Conservation (phyloP, 2,113 vertebrate genomes). For the Telmatochromis sp. region DNA sequence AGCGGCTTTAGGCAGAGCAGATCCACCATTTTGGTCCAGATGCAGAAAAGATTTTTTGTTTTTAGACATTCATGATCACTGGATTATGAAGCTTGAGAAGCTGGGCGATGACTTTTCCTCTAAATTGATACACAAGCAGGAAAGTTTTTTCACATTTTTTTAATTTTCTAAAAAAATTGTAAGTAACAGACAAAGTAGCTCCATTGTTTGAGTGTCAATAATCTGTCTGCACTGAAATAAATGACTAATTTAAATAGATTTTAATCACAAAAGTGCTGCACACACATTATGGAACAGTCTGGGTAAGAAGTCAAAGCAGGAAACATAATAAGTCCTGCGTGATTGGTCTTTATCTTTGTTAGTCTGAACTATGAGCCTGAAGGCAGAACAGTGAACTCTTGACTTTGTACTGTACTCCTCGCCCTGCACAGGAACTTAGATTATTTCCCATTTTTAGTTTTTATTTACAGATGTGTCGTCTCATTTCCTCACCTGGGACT, state of each 20-base stretch:
- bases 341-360: background rate
- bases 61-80: background rate
- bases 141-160: rapidly evolving
- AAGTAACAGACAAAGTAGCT: background rate
- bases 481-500: background rate
- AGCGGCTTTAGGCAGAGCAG: background rate
- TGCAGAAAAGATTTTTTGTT: background rate
- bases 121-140: background rate
- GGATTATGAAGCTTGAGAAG: background rate
- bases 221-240: background rate
- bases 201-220: background rate
- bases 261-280: background rate
- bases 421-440: background rate
- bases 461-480: background rate
- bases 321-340: background rate
- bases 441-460: background rate
- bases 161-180: rapidly evolving
- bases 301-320: background rate
- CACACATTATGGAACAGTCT: background rate
- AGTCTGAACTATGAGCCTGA: background rate
- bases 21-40: background rate
- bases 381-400: background rate
- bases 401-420: background rate
- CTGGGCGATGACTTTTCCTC: background rate
- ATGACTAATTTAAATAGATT: background rate